A percentile compares a stretch with the other conserved stretches of the same genome.
phyloP scores from a whole-genome alignment of 2,888 invertebrate genomes.

The Platycnemis pennipes region DNA sequence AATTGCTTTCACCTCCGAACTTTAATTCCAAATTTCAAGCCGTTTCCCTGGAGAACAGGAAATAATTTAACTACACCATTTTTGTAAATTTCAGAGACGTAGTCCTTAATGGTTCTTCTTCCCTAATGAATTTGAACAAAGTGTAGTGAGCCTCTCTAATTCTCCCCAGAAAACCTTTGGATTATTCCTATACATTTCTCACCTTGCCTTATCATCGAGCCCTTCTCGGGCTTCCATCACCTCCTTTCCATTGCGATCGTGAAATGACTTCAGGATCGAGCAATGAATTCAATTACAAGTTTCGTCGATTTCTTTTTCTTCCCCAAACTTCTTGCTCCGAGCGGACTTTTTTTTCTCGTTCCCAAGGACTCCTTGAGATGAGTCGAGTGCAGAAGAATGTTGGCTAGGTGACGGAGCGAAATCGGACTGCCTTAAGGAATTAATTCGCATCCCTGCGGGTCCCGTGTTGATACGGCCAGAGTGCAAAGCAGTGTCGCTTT shows the following conservation, averaged over 20 bases:
- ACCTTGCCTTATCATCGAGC: not conserved
- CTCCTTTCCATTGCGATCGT: not conserved
- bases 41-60: not conserved
- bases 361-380: slow-evolving; percentile 51
- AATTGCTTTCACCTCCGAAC: not conserved
- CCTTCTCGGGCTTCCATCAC: not conserved
- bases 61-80: not conserved
- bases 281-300: slow-evolving; percentile 33
- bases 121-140: not conserved
- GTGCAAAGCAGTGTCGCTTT: slow-evolving; percentile 56
- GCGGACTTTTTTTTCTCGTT: not conserved
- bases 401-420: slow-evolving; percentile 50
- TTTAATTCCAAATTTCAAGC: not conserved
- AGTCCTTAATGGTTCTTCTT: not conserved
- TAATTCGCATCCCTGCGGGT: slow-evolving; percentile 11
- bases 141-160: not conserved
- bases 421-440: slow-evolving; percentile 24
- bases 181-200: not conserved
- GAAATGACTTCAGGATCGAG: not conserved
- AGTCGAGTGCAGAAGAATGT: slow-evolving; percentile 20
- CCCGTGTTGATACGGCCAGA: slow-evolving; percentile 41
- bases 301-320: not conserved
- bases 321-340: not conserved
- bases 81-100: not conserved
- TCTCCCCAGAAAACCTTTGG: too few relatives aligned